Evolutionary conservation across 2,113 vertebrate species (phyloP), one percentile per base, ranked within the genome.

Genomic region (Pterocles burchelli): DNA sequence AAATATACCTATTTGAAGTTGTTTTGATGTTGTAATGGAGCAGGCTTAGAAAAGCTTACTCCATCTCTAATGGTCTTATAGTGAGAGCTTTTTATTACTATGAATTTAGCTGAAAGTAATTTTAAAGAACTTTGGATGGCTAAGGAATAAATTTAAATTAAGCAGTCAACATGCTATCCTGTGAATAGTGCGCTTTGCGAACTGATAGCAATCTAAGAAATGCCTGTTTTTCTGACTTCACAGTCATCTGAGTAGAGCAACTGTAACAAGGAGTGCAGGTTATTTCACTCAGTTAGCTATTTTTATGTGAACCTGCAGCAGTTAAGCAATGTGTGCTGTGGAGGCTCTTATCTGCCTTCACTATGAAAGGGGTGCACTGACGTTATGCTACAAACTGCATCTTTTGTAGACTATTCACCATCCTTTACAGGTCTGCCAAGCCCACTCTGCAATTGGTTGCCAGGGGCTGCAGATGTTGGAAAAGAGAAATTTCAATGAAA

Each of bases 401-500:
- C 83, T 96, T 95, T 90, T 88, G 93, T 93, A 73, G 78, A 55
- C 89, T 92, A 67, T 95, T 97, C 86, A 96, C 74, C 71, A 92
- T 78, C 89, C 94, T 97, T 97, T 97, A 93, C 81, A 71, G 93
- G 91, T 83, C 81, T 94, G 94, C 92, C 90, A 96, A 95, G 88
- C 86, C 77, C 63, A 77, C 70, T 92, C 89, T 89, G 85, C 90
- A 89, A 73, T 24, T 81, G 81, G 93, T 97, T 97, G 97, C 97
- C 96, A 97, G 96, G 97, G 85, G 70, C 93, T 96, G 84, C 90
- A 95, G 96, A 95, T 94, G 92, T 95, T 97, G 95, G 96, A 95
- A 97, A 95, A 85, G 84, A 95, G 96, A 94, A 97, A 96, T 97
- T 93, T 96, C 96, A 89, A 82, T 98, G 97, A 98, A 98, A 98